phyloP scores from a whole-genome alignment of 1,140 invertebrate genomes.

The Trypoxylus dichotomus region DNA sequence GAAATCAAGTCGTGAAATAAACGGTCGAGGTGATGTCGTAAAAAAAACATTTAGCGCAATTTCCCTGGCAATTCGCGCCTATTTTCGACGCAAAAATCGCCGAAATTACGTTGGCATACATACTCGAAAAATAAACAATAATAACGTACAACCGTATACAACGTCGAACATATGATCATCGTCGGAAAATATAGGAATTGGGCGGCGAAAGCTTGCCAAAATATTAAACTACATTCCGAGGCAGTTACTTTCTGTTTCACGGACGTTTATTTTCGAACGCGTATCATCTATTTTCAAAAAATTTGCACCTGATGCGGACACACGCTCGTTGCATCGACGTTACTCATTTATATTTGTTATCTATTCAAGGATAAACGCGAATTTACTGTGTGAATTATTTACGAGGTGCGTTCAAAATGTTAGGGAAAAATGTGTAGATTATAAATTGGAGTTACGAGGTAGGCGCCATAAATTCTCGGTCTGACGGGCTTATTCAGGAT shows the following conservation, averaged over 20 bases:
- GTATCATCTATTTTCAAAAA: background rate
- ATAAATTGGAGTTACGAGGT: too few relatives aligned
- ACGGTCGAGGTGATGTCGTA: too few relatives aligned
- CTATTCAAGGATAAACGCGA: background rate
- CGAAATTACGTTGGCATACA: background rate
- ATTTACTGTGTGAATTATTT: too few relatives aligned
- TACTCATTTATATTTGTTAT: background rate
- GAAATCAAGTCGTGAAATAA: too few relatives aligned
- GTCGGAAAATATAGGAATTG: background rate
- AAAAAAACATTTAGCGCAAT: background rate
- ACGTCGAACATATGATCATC: background rate
- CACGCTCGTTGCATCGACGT: background rate
- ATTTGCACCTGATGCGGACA: background rate
- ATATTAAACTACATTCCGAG: background rate
- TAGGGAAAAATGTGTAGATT: too few relatives aligned
- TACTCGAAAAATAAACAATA: background rate
- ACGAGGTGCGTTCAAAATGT: background rate
- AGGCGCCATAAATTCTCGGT: too few relatives aligned
- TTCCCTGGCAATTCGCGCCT: background rate
- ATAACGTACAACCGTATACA: background rate
- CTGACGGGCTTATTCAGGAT: too few relatives aligned
- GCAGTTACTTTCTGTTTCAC: background rate
- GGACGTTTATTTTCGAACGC: background rate
- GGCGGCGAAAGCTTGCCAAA: background rate
- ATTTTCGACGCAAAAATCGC: background rate